Percentiles rank a stretch among this genome's conserved stretches.
phyloP scores from a whole-genome alignment of 1,140 invertebrate genomes.

The Calosoma granatense region DNA sequence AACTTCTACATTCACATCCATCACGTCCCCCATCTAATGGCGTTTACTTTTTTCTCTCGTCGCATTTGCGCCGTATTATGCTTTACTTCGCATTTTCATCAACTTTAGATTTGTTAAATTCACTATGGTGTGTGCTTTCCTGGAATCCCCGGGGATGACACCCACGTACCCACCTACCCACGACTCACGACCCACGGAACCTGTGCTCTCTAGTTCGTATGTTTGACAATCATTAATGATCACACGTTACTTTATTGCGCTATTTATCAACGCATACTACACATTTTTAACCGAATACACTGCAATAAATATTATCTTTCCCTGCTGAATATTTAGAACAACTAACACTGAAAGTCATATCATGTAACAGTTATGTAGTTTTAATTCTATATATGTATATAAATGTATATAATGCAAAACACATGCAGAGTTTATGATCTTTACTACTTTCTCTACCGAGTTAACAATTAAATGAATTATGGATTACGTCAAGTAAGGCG shows the following conservation, averaged over 20 bases:
- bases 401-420: conserved; percentile 1
- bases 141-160: not conserved
- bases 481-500: too few relatives aligned
- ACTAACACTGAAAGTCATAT: not conserved
- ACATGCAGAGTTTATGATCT: not conserved
- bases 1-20: conserved; percentile 8
- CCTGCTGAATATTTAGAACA: too few relatives aligned
- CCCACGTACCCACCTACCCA: not conserved
- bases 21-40: not conserved
- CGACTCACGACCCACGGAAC: not conserved
- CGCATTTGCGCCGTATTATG: not conserved
- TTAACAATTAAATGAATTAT: not conserved
- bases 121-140: not conserved
- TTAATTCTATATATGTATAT: conserved; percentile 4
- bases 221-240: not conserved
- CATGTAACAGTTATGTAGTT: not conserved
- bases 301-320: not conserved
- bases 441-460: not conserved
- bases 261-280: not conserved
- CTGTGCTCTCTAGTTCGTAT: not conserved
- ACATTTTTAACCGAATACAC: not conserved
- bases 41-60: not conserved
- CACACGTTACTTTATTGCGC: not conserved
- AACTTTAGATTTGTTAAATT: not conserved
- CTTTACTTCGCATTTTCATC: not conserved